Percentiles rank a stretch among this genome's conserved stretches.
These are phyloP conservation scores for Esox niger DNA, from an alignment of 2,113 vertebrate species.

Conservation along the genomic window DNA sequence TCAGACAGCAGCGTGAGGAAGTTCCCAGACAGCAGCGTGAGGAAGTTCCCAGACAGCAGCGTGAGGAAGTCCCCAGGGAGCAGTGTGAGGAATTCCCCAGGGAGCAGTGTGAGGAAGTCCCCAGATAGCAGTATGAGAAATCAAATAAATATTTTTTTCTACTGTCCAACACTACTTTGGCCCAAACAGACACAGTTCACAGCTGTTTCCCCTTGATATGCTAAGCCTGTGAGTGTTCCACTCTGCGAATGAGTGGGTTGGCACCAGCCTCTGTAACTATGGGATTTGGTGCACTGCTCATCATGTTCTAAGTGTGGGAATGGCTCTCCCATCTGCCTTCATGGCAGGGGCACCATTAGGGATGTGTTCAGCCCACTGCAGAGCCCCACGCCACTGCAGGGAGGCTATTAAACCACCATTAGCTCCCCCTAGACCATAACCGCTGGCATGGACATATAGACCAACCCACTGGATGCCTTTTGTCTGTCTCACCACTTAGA, in stretches of 20 bases:
- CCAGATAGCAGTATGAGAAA: no score
- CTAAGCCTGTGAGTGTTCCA: constrained; percentile 3
- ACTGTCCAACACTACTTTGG: background rate
- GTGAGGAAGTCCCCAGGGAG: no score
- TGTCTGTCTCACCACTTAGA: background rate
- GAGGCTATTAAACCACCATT: constrained; percentile 17
- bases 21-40: no score
- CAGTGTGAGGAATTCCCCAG: no score
- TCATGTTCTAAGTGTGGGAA: background rate
- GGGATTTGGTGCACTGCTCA: background rate
- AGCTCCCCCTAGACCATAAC: background rate
- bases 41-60: no score
- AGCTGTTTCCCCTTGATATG: constrained; percentile 1
- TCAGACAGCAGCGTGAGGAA: no score
- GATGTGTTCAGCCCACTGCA: background rate
- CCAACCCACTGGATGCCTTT: background rate
- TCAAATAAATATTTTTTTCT: no score
- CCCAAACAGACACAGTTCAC: no score
- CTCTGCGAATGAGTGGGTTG: background rate
- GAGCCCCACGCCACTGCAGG: background rate
- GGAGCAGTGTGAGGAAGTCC: no score
- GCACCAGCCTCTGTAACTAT: background rate
- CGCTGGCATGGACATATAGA: background rate
- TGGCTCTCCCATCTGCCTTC: constrained; percentile 7
- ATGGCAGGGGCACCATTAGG: constrained; percentile 15